phyloP scores from a whole-genome alignment of 2,113 vertebrate genomes.

The Poecilia latipinna region DNA sequence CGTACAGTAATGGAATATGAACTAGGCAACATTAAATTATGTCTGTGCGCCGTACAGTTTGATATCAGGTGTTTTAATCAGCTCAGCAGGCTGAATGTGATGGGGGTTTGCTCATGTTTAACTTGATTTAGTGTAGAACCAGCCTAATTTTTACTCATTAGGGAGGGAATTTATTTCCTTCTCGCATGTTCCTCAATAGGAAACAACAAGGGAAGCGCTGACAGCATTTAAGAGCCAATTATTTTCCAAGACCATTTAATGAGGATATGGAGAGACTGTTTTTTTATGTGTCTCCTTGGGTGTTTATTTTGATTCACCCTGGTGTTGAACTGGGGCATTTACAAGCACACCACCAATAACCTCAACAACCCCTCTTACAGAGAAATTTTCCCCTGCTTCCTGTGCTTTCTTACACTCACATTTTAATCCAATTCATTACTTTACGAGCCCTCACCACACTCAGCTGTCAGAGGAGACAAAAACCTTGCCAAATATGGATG shows the following conservation, averaged over 20 bases:
- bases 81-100: constrained; percentile 30
- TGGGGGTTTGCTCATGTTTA: constrained; percentile 46
- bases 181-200: background rate
- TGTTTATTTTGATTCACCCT: constrained; percentile 34
- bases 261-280: constrained; percentile 15
- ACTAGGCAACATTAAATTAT: constrained; percentile 64
- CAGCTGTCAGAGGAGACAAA: constrained; percentile 78
- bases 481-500: constrained; percentile 78
- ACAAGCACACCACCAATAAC: constrained; percentile 55
- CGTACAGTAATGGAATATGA: constrained; percentile 61
- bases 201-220: constrained; percentile 18
- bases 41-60: constrained; percentile 24
- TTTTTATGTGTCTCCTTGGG: constrained; percentile 23
- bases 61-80: constrained; percentile 63
- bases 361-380: background rate
- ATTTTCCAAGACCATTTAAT: constrained; percentile 23
- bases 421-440: constrained; percentile 82
- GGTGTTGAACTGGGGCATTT: constrained; percentile 48
- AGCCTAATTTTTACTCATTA: constrained; percentile 49
- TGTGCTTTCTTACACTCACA: constrained; percentile 71
- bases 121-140: constrained; percentile 39
- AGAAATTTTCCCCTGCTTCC: background rate
- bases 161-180: constrained; percentile 7
- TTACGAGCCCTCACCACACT: constrained; percentile 56
- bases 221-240: constrained; percentile 27